phyloP scores from a whole-genome alignment of 1,140 invertebrate genomes.

The Panonychus citri region DNA sequence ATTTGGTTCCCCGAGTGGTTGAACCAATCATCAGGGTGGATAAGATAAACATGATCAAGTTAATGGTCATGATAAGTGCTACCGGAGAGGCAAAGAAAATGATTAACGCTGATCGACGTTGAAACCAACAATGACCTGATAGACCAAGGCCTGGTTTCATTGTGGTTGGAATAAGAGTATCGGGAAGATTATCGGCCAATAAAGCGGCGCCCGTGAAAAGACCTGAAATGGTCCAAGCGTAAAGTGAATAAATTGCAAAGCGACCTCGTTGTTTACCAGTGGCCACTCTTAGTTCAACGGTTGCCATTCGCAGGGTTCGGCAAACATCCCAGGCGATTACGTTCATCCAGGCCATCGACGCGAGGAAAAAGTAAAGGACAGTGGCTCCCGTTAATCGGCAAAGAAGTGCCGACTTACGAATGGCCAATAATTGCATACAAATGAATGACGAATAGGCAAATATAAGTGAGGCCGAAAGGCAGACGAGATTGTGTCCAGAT shows the following conservation, averaged over 20 bases:
- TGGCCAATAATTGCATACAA: constrained; percentile 17
- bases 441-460: constrained; percentile 27
- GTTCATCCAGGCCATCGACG: constrained; percentile 35
- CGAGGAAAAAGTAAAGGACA: constrained; percentile 30
- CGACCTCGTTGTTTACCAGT: constrained; percentile 20
- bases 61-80: constrained; percentile 25
- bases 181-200: constrained; percentile 25
- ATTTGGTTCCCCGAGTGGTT: constrained; percentile 16
- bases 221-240: constrained; percentile 30
- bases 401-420: neutral
- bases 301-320: constrained; percentile 28
- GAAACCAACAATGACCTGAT: constrained; percentile 30
- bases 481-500: constrained; percentile 30
- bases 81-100: constrained; percentile 31
- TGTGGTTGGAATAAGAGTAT: constrained; percentile 18
- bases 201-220: constrained; percentile 26
- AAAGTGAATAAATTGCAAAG: constrained; percentile 29
- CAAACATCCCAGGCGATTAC: constrained; percentile 34
- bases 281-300: constrained; percentile 26
- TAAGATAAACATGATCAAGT: constrained; percentile 28
- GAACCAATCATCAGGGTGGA: constrained; percentile 29
- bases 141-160: constrained; percentile 27
- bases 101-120: constrained; percentile 26
- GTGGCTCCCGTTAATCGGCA: constrained; percentile 24
- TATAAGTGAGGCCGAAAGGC: constrained; percentile 25